Evolutionary conservation across 2,888 invertebrate genomes (phyloP), one percentile per base, ranked within the genome.

Genomic region (Amorpha juglandis): DNA sequence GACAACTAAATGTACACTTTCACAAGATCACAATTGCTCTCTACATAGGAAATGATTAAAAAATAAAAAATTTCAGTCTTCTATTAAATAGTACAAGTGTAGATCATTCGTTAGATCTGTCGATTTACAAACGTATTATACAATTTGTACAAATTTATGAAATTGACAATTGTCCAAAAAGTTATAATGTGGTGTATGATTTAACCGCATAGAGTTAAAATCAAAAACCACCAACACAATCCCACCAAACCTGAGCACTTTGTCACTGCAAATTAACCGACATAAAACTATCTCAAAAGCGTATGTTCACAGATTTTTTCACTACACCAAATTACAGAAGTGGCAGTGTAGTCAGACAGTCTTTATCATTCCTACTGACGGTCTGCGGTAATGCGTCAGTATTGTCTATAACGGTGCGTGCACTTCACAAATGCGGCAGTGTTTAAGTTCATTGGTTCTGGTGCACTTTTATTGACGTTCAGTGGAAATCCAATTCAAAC

Each of bases 31-130:
- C 76, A 77, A 80, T 77, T 3, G 74, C 72, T 78, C 62, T 63
- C 33, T 53, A 64, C 45, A 47, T 42, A 45, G 53, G 53, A 27
- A 63, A 63, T 47, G 19, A 63, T 67, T 67, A 63, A 48, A 66
- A 55, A 63, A 48, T 58, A 86, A 84, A 85, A 88, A 83, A 83
- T 82, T 85, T 92, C 92, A 92, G 92, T 92, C 92, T 92, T 91
- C 90, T 89, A 91, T 90, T 86, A 87, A 84, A 87, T 86, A 89
- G 87, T 88, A 82, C 79, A 80, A 77, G 62, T 47, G 76, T 84
- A 88, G 85, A 89, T 87, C 77, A 74, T 80, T 81, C 81, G 81
- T 87, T 81, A 89, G 86, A 90, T 89, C 86, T 79, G 80, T 77
- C 71, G 80, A 88, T 87, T 86, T 86, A 87, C 81, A 86, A 71